Evolutionary conservation across 2,888 invertebrate species (phyloP), one percentile per base, ranked within the genome.

Genomic region (Ypsolopha sequella): DNA sequence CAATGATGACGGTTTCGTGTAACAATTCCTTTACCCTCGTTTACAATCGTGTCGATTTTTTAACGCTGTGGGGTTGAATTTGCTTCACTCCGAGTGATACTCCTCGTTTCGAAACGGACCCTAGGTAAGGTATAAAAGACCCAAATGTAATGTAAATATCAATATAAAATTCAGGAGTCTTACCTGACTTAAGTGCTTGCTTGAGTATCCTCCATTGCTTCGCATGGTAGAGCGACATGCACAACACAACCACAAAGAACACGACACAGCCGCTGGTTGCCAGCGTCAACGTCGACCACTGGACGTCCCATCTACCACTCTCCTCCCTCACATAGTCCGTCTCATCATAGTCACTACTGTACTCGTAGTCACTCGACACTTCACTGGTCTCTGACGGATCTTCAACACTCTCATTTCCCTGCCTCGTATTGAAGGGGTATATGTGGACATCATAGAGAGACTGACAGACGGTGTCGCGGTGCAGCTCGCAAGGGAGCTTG

Each of bases 201-300:
- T 94, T 93, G 70, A 94, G 89, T 67, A 91, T 88, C 72, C 90
- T 90, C 94, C 94, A 94, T 73, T 94, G 94, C 66, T 90, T 90
- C 62, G 93, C 92, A 70, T 94, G 93, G 65, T 93, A 90, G 63
- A 94, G 79, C 60, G 93, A 92, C 71, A 93, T 91, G 65, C 91
- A 89, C 60, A 93, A 90, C 69, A 93, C 93, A 58, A 92, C 92
- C 63, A 92, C 84, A 86, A 94, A 93, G 87, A 94, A 94, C 68
- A 94, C 86, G 54, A 93, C 87, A 85, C 94, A 94, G 57, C 93
- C 92, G 69, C 91, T 89, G 39, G 92, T 91, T 48, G 93, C 94
- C 59, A 93, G 77, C 55, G 91, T 89, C 64, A 94, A 86, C 52
- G 92, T 91, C 48, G 91, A 88, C 52, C 92, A 91, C 68, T 93